These are phyloP conservation scores for Aythya baeri DNA, from an alignment of 2,113 vertebrate genomes.

Conservation along the genomic window DNA sequence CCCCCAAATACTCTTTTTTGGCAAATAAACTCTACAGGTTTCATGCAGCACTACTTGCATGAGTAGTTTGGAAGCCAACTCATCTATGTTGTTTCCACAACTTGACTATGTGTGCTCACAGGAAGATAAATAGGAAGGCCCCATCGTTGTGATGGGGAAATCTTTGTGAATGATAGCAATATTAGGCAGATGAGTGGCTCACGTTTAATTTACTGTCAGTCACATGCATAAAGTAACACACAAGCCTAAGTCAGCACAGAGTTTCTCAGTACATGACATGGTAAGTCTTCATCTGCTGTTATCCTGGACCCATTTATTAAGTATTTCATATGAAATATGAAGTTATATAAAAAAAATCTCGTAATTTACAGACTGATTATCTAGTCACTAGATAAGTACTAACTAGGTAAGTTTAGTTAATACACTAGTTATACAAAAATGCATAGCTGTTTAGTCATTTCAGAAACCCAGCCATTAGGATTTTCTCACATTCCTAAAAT, in stretches of 20 bases:
- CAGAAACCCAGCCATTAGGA: neutral
- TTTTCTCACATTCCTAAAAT: neutral
- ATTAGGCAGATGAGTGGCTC: neutral
- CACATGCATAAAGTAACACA: neutral
- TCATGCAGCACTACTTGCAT: neutral
- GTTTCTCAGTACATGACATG: neutral
- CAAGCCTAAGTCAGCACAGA: neutral
- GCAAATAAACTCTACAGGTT: neutral
- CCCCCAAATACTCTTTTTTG: neutral
- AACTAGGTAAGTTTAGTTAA: too few relatives aligned
- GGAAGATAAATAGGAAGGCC: neutral
- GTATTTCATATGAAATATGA: neutral
- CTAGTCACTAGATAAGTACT: too few relatives aligned
- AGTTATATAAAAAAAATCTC: neutral
- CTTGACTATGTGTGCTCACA: fast-evolving
- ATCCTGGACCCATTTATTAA: neutral
- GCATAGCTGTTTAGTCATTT: fast-evolving
- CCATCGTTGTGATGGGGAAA: neutral
- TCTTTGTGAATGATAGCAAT: neutral
- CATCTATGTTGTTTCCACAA: neutral
- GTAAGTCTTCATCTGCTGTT: fast-evolving
- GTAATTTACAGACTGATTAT: neutral
- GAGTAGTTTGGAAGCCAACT: neutral
- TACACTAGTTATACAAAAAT: neutral
- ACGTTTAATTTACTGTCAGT: neutral